Base-by-base conservation (phyloP, 1,140 invertebrate genomes). In the Gonioctena quinquepunctata region DNA sequence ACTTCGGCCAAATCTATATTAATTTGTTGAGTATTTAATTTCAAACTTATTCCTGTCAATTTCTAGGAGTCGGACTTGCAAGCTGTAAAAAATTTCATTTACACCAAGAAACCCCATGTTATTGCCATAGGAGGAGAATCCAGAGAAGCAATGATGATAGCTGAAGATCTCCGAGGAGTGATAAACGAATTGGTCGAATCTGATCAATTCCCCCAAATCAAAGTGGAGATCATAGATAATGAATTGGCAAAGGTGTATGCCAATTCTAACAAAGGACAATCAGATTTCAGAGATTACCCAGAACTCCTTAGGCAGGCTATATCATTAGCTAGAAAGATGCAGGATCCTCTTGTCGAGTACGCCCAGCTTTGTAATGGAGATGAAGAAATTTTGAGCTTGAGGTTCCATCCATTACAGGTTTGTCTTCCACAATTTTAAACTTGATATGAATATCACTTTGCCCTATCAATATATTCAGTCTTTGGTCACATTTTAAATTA, bases 271-370 rank as follows among this genome's bases (percentile, higher is more conserved):
- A 94, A 95, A 80, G 95, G 94, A 54, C 84, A 90, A 73, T 87
- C 69, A 26, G 96, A 99, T 78, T 98, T 98, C 79, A 87, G 94
- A 71, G 95, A 98, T 77, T 98, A 97, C 85, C 96, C 96, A 0
- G 88, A 90, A 22, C 82, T 97, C 1, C 80, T 98, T 0, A 87
- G 96, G 3, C 93, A 99, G 84, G 94, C 97, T 1, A 91, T 99
- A 57, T 99, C 96, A 1, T 82, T 99, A 54, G 97, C 93, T 0
- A 87, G 98, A 61, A 88, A 94, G 57, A 86, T 99, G 72, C 96
- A 98, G 83, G 98, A 99, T 87, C 97, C 98, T 0, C 83, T 99
- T 0, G 89, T 98, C 19, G 98, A 99, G 82, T 98, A 96, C 83
- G 94, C 95, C 1, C 96, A 99, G 82, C 85, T 99, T 0, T 99